Base-by-base conservation (phyloP, 2,113 vertebrate species). In the Epinephelus lanceolatus region DNA sequence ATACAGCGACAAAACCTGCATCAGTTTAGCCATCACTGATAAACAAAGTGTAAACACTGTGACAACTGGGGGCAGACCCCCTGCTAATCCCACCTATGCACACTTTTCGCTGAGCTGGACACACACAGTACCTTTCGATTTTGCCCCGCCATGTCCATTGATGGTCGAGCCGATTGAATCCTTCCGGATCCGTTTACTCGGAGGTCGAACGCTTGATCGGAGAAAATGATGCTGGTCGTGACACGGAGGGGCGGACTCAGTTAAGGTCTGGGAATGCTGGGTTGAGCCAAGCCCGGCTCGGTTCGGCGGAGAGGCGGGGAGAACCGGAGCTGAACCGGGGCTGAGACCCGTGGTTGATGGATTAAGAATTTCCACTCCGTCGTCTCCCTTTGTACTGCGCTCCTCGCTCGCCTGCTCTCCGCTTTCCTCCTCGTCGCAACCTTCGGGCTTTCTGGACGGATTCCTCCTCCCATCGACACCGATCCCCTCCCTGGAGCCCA, bases 181-280 rank as follows among this genome's bases (percentile, higher is more conserved):
- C 94, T 98, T 99, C 96, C 98, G 96, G 91, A 97, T 95, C 93
- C 97, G 96, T 92, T 99, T 99, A 95, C 96, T 99, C 91, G 99
- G 98, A 62, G 98, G 98, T 94, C 98, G 94, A 90, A 99, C 98
- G 71, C 98, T 99, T 83, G 98, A 99, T 91, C 98, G 95, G 76
- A 99, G 97, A 94, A 99, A 99, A 96, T 99, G 98, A 96, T 99
- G 98, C 95, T 99, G 98, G 95, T 99, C 98, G 89, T 97, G 97
- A 91, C 94, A 96, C 89, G 96, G 96, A 42, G 94, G 93, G 75
- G 62, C 71, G 40, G 96, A 84, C 66, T 95, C 93, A 7, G 92
- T 55, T 2, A 94, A 91, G 15, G 91, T 93, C 6, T 95, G 92
- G 40, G 94, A 91, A n/a, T 88, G 92, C 63, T 90, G 93, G 84